Base-by-base conservation (phyloP, 2,113 vertebrate species). In the Lagopus muta region DNA sequence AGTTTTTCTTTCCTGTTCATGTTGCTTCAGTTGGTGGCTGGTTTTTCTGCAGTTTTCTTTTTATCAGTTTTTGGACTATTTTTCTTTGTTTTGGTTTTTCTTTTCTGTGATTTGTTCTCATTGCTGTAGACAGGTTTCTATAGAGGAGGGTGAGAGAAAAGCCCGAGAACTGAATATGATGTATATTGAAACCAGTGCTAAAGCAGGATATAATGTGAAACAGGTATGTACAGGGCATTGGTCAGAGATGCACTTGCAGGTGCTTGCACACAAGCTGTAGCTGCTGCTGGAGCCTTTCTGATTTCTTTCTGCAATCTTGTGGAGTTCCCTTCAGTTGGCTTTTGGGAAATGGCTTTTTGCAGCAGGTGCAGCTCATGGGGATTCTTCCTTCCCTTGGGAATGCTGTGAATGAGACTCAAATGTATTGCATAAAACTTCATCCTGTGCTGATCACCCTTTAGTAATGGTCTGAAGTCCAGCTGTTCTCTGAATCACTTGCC, bases 91-190 rank as follows among this genome's bases (percentile, higher is more conserved):
- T 94, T 86, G 96, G 38, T 97, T 95, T 96, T 89, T 71, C 42
- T 94, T 92, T 74, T 67, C 82, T 93, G 70, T 94, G 91, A 76
- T 88, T 89, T 96, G 91, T 88, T 95, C 85, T 95, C 92, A 42
- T 97, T 97, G 94, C 96, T 97, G 94, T 97, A 98, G 98, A 94
- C 97, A 98, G 97, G 95, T 98, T 95, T 98, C 98, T 98, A 61
- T 98, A 96, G 98, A 98, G 97, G 97, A 98, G 94, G 97, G 97
- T 77, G 97, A 98, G 97, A 97, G 98, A 97, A 98, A 98, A 98
- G 97, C 97, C 96, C 97, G 90, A 90, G 97, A 98, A 73, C 97
- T 98, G 97, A 98, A 92, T 97, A 95, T 98, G 97, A 98, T 98
- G 98, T 98, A 97, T 98, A 96, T 97, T 98, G 98, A 98, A 97